Evolutionary conservation across 2,797 vertebrate genomes (phyloP).

Genomic region (Sebastes flavidus): DNA sequence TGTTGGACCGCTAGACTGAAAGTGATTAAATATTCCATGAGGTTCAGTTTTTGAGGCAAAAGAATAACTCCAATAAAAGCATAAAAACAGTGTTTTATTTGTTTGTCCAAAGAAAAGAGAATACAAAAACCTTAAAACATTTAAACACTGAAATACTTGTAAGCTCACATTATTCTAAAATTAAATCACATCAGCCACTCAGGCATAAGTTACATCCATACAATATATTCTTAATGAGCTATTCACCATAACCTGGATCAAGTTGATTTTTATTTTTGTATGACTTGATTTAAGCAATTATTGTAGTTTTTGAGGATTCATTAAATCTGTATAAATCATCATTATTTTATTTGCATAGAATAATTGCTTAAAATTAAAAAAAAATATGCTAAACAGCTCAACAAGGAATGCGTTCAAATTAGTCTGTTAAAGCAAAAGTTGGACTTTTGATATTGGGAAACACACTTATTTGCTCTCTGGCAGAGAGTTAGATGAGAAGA

Average conservation of each 20-base stretch:
- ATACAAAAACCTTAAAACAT: not conserved
- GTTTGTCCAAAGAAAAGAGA: not conserved
- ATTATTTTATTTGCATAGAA: not conserved
- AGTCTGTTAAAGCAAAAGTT: not conserved
- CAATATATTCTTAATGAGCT: not conserved
- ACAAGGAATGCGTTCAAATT: not conserved
- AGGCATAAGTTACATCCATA: constrained; percentile 27
- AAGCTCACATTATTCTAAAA: not conserved
- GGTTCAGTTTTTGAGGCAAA: not conserved
- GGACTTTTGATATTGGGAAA: not conserved
- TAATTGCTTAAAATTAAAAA: rapidly evolving
- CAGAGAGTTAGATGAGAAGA: not conserved
- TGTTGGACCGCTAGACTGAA: not conserved
- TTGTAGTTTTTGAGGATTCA: not conserved
- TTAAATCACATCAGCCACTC: not conserved
- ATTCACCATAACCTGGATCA: not conserved
- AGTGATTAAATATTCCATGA: too few species aligned
- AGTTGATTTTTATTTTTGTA: too few species aligned
- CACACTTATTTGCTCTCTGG: not conserved
- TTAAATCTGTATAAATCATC: not conserved
- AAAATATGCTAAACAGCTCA: not conserved
- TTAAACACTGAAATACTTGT: not conserved
- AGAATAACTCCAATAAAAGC: not conserved
- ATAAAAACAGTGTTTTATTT: not conserved
- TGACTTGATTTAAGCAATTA: not conserved